Evolutionary conservation across 2,888 invertebrate species (phyloP).

Genomic region (Piscicola geometra): DNA sequence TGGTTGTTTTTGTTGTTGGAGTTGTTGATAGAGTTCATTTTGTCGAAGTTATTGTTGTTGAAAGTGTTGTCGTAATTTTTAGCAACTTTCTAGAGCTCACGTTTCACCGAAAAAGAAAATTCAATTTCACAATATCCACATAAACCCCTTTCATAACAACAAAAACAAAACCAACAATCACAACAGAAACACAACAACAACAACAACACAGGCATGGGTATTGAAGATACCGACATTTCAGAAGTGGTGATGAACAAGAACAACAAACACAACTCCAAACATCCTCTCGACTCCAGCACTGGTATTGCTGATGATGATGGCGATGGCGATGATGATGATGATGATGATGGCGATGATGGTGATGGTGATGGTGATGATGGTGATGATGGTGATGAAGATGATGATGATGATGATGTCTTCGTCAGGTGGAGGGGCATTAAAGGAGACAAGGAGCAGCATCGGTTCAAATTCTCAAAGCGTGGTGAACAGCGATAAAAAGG

Average conservation of each 20-base stretch:
- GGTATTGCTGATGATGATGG: neutral
- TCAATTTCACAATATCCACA: too few species aligned
- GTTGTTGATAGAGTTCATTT: neutral
- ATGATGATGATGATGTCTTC: too few species aligned
- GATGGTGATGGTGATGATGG: too few species aligned
- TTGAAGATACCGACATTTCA: slow-evolving; percentile 58
- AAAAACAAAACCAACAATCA: neutral
- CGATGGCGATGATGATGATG: slow-evolving; percentile 16
- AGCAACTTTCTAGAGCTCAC: too few species aligned
- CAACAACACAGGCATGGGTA: slow-evolving; percentile 65
- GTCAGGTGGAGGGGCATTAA: neutral
- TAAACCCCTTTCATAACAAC: too few species aligned
- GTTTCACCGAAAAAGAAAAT: too few species aligned
- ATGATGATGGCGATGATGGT: neutral
- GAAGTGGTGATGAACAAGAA: slow-evolving; percentile 48
- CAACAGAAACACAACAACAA: neutral
- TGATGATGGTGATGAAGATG: too few species aligned
- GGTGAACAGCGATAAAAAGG: slow-evolving; percentile 25
- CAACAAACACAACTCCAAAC: slow-evolving; percentile 11
- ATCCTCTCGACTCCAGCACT: neutral
- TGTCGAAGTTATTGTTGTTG: neutral
- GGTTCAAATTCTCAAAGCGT: slow-evolving; percentile 24
- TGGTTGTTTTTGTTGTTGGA: too few species aligned
- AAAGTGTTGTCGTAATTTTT: too few species aligned
- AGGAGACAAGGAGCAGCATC: slow-evolving; percentile 30